Evolutionary conservation across 2,797 vertebrate species (phyloP).

Genomic region (Artibeus jamaicensis): DNA sequence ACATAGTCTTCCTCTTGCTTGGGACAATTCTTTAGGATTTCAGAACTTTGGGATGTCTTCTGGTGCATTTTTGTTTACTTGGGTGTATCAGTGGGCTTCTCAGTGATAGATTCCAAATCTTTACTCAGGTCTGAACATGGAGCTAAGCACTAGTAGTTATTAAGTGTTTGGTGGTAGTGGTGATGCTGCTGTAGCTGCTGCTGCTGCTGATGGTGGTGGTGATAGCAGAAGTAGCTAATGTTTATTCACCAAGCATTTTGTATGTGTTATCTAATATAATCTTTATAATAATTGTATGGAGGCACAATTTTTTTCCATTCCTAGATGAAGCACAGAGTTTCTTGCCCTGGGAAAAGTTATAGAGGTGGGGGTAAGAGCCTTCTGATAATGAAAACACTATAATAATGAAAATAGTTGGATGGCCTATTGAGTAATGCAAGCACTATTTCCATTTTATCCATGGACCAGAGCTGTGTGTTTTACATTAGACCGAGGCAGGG

Average conservation of each 20-base stretch:
- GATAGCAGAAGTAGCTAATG: background rate
- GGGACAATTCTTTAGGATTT: background rate
- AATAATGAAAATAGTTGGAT: background rate
- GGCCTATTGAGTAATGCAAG: background rate
- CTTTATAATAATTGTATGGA: background rate
- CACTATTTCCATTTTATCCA: background rate
- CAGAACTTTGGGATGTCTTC: background rate
- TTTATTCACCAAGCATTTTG: background rate
- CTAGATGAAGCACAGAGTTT: background rate
- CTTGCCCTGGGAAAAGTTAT: background rate
- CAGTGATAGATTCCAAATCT: background rate
- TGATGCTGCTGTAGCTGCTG: background rate
- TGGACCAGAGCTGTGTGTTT: background rate
- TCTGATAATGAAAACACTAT: background rate
- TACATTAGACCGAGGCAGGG: background rate
- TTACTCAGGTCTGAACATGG: background rate
- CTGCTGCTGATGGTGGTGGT: fast-evolving
- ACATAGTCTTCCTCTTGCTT: background rate
- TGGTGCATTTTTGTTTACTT: background rate
- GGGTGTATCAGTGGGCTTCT: background rate
- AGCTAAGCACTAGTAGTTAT: background rate
- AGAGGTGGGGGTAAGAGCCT: background rate
- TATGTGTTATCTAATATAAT: background rate
- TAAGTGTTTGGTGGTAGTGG: background rate
- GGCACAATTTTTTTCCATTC: background rate